Percentiles rank a stretch among this genome's conserved stretches.
Conservation (phyloP, 1,140 invertebrate genomes). For the Drosophila guanche region DNA sequence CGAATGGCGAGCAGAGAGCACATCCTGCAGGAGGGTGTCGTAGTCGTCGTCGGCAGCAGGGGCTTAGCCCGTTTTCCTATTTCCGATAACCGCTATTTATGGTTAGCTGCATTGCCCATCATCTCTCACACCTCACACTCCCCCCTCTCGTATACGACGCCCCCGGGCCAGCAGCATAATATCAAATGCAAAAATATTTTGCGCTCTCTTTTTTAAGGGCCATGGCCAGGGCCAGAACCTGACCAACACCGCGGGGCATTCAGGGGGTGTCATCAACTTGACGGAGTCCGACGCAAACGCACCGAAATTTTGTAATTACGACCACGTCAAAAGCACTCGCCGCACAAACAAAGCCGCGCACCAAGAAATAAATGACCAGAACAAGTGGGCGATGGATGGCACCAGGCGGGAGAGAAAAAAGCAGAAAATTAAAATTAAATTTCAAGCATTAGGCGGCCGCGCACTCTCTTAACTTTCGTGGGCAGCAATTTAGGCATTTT, state of each 20-base stretch:
- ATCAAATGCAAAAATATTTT: constrained; percentile 57
- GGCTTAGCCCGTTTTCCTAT: constrained; percentile 23
- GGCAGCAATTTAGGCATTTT: constrained; percentile 4
- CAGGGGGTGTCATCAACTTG: constrained; percentile 49
- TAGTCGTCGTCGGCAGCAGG: neutral
- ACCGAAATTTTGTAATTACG: constrained; percentile 74
- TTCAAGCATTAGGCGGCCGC: constrained; percentile 46
- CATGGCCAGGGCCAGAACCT: neutral
- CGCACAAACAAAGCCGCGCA: constrained; percentile 58
- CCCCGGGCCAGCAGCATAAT: constrained; percentile 13
- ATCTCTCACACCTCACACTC: neutral
- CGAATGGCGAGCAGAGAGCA: constrained; percentile 20
- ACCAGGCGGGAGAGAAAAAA: constrained; percentile 19
- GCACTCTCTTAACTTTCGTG: neutral
- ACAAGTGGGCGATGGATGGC: constrained; percentile 23
- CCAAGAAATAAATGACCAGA: constrained; percentile 73
- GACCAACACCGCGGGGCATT: neutral
- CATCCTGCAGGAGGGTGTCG: neutral
- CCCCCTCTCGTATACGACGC: constrained; percentile 1
- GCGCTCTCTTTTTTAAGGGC: constrained; percentile 9
- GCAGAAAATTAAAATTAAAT: constrained; percentile 70
- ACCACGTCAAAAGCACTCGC: constrained; percentile 70
- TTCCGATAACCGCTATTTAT: constrained; percentile 76
- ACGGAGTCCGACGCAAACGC: constrained; percentile 32
- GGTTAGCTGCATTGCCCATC: constrained; percentile 50